These are phyloP conservation scores for Hydra vulgaris DNA, from an alignment of 30 jellyfish, hydroid and myxozoan genomes.

Conservation along the genomic window DNA sequence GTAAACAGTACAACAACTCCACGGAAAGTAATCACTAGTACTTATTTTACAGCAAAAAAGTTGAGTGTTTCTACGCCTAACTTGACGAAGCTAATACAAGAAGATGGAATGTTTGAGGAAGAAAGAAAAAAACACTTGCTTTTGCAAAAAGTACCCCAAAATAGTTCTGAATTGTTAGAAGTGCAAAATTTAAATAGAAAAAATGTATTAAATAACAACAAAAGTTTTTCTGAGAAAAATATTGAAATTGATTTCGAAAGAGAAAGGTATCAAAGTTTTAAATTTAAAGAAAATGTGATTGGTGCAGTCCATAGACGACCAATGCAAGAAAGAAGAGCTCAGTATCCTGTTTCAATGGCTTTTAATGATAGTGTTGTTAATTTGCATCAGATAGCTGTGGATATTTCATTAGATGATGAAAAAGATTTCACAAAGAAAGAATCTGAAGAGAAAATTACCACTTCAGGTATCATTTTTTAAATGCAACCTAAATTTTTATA, in stretches of 20 bases:
- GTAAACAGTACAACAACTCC: slow-evolving; percentile 55
- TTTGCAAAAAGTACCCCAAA: background rate
- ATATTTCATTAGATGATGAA: slow-evolving; percentile 26
- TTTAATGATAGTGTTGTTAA: slow-evolving; percentile 31
- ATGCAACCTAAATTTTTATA: no score
- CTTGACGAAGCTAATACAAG: slow-evolving; percentile 47
- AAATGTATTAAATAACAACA: background rate
- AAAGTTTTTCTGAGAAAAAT: background rate
- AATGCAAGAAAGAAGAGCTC: slow-evolving; percentile 33
- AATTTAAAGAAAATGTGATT: slow-evolving; percentile 1
- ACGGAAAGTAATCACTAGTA: slow-evolving; percentile 23
- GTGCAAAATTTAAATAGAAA: background rate
- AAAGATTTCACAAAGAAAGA: no score
- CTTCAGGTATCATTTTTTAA: no score
- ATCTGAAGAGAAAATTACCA: no score
- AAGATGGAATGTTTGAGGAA: slow-evolving; percentile 58
- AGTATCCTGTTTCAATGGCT: slow-evolving; percentile 42
- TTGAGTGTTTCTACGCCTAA: slow-evolving; percentile 70
- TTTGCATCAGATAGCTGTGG: slow-evolving; percentile 36
- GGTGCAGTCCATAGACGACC: slow-evolving; percentile 37
- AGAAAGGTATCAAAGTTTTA: slow-evolving; percentile 6
- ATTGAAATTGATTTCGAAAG: background rate
- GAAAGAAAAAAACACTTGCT: slow-evolving; percentile 25
- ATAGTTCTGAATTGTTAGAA: background rate
- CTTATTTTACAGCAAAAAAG: slow-evolving; percentile 38